Percentiles rank a stretch among this genome's conserved stretches.
phyloP scores from a whole-genome alignment of 2,113 vertebrate genomes.

The Chamaea fasciata region DNA sequence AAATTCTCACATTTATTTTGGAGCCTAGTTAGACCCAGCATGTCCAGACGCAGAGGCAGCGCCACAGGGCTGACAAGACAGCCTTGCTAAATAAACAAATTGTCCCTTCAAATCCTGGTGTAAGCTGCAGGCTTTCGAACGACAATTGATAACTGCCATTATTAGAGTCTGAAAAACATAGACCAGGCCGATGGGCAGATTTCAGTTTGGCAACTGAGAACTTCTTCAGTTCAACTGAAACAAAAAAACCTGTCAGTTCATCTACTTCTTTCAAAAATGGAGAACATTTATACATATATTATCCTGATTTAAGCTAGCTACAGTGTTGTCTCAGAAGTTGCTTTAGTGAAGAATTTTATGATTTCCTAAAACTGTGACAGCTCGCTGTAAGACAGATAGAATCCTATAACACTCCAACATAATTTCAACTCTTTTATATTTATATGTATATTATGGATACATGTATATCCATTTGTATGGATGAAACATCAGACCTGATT shows the following conservation, averaged over 20 bases:
- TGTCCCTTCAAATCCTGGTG: not conserved
- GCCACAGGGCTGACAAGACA: not conserved
- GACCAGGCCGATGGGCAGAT: not conserved
- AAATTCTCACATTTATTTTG: not conserved
- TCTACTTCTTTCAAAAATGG: not conserved
- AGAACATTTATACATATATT: not conserved
- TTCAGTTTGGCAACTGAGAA: not conserved
- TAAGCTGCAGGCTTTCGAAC: not conserved
- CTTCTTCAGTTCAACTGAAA: not conserved
- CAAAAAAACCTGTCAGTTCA: not conserved
- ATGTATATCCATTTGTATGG: not conserved
- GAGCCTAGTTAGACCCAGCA: not conserved
- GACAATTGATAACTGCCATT: not conserved
- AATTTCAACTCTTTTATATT: not conserved
- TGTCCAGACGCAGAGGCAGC: not conserved
- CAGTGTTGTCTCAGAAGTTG: not conserved
- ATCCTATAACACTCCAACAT: not conserved
- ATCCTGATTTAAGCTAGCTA: not conserved
- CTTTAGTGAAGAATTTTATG: not conserved
- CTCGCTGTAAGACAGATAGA: fast-evolving
- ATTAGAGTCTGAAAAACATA: not conserved
- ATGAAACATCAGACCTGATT: not conserved
- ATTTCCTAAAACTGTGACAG: not conserved
- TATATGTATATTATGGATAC: not conserved
- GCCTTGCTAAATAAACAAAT: not conserved